Evolutionary conservation across 2,888 invertebrate species (phyloP).

Genomic region (Pterostichus madidus): DNA sequence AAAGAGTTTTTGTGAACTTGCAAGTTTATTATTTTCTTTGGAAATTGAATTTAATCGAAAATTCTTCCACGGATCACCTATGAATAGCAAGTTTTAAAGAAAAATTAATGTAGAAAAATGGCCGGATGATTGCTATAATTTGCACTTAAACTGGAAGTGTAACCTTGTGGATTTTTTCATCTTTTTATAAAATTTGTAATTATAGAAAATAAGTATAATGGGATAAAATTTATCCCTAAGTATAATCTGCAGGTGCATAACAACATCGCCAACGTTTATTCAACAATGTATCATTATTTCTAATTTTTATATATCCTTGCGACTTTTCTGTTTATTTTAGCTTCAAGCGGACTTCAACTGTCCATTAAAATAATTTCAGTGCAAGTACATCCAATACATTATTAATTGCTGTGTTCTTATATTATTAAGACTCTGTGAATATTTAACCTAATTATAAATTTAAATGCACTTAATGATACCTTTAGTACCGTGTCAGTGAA

Average conservation of each 20-base stretch:
- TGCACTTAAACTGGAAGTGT: conserved; percentile 64
- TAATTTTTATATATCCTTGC: conserved; percentile 48
- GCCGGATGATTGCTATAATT: conserved; percentile 62
- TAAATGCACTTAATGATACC: conserved; percentile 34
- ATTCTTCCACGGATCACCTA: conserved; percentile 54
- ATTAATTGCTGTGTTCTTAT: conserved; percentile 12
- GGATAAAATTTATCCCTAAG: conserved; percentile 48
- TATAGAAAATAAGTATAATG: conserved; percentile 65
- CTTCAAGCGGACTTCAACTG: conserved; percentile 11
- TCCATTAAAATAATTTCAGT: conserved; percentile 20
- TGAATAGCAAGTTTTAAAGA: conserved; percentile 51
- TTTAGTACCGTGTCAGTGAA: neutral
- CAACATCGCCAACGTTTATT: conserved; percentile 8
- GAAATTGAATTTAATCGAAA: conserved; percentile 64
- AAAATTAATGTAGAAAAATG: conserved; percentile 61
- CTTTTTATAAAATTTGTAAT: conserved; percentile 57
- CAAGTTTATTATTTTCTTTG: conserved; percentile 41
- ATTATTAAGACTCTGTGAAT: neutral
- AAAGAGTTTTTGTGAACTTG: conserved; percentile 9
- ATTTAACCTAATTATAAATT: conserved; percentile 27
- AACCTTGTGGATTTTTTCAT: conserved; percentile 57
- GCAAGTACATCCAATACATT: conserved; percentile 23
- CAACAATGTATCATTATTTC: conserved; percentile 52
- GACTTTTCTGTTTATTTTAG: conserved; percentile 41
- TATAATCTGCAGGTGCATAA: conserved; percentile 49